These are phyloP conservation scores for Protula sp. DNA, from an alignment of 2,888 invertebrate genomes.

Conservation along the genomic window DNA sequence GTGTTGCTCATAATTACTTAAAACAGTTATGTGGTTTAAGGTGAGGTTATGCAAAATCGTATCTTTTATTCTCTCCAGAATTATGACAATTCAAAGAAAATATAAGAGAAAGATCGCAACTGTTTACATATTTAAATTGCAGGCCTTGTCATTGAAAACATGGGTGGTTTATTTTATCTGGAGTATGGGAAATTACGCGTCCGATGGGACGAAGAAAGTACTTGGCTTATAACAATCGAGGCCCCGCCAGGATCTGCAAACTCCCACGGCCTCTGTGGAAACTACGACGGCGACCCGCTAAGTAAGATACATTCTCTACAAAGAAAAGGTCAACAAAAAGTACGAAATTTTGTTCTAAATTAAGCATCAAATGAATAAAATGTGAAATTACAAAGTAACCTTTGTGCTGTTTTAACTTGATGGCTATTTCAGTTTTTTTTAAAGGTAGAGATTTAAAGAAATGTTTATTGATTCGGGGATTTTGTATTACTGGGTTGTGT, in stretches of 20 bases:
- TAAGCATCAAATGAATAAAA: too few relatives aligned
- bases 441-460: too few relatives aligned
- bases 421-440: too few relatives aligned
- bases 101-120: background rate
- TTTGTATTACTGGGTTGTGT: too few relatives aligned
- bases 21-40: too few relatives aligned
- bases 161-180: conserved; percentile 13
- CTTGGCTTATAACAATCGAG: conserved; percentile 18
- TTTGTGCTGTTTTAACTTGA: background rate
- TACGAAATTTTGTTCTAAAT: too few relatives aligned
- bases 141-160: background rate
- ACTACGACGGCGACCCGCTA: conserved; percentile 19
- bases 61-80: background rate
- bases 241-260: conserved; percentile 3
- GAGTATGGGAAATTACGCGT: conserved; percentile 17
- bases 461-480: too few relatives aligned
- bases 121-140: background rate
- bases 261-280: conserved; percentile 21
- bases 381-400: background rate
- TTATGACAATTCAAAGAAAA: background rate
- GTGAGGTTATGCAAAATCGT: background rate
- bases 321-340: too few relatives aligned
- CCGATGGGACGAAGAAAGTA: conserved; percentile 20
- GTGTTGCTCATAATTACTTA: too few relatives aligned
- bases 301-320: conserved; percentile 14